These are phyloP conservation scores for Tiliacea aurago DNA, from an alignment of 2,888 invertebrate species.

Conservation along the genomic window DNA sequence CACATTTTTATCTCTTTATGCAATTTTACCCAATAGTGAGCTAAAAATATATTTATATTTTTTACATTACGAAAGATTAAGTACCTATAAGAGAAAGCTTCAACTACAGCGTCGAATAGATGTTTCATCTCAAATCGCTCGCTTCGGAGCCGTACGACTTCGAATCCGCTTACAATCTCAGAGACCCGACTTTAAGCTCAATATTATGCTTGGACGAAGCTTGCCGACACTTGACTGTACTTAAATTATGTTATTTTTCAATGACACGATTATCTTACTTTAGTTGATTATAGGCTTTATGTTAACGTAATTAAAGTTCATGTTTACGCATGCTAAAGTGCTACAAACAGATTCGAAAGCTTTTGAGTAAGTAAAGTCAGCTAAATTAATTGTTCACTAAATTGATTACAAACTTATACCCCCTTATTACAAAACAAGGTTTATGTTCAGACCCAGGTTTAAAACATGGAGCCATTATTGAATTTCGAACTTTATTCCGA, in stretches of 20 bases:
- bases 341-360: background rate
- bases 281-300: background rate
- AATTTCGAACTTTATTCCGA: no score
- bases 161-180: conserved; percentile 56
- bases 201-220: conserved; percentile 50
- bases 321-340: no score
- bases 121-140: conserved; percentile 3
- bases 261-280: conserved; percentile 28
- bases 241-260: conserved; percentile 38
- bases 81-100: background rate
- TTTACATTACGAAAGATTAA: background rate
- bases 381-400: background rate
- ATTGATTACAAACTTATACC: background rate
- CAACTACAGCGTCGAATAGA: background rate
- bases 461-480: no score
- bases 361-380: background rate
- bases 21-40: no score
- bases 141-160: conserved; percentile 18
- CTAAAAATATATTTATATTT: no score
- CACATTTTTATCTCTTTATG: background rate
- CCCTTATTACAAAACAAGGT: no score
- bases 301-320: background rate
- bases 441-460: no score
- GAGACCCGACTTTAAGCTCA: conserved; percentile 46
- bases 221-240: conserved; percentile 16